phyloP scores from a whole-genome alignment of 2,113 vertebrate species.

The Anarrhichthys ocellatus region DNA sequence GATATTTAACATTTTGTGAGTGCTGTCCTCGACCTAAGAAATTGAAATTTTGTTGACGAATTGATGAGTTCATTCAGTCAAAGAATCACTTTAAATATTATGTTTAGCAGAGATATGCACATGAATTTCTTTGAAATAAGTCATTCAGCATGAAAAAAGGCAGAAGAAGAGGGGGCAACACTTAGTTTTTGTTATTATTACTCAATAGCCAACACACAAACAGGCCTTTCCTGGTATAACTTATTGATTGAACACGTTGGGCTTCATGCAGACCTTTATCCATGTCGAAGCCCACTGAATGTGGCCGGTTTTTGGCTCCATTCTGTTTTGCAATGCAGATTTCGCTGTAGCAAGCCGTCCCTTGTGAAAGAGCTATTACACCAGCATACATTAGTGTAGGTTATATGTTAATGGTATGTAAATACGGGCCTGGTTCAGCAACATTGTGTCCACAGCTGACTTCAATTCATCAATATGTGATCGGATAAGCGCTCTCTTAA shows the following conservation, averaged over 20 bases:
- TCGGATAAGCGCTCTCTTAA: conserved; percentile 1
- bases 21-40: neutral
- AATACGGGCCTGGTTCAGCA: conserved; percentile 36
- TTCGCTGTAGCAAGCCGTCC: conserved; percentile 13
- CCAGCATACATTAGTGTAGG: conserved; percentile 33
- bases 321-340: conserved; percentile 66
- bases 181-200: neutral
- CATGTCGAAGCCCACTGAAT: conserved; percentile 1
- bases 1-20: neutral
- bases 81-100: neutral
- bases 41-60: neutral
- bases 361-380: conserved; percentile 12
- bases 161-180: too few species aligned
- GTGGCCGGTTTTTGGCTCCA: conserved; percentile 11
- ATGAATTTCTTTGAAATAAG: too few species aligned
- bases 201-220: neutral
- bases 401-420: conserved; percentile 57
- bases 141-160: too few species aligned
- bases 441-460: conserved; percentile 13
- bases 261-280: conserved; percentile 1
- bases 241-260: neutral
- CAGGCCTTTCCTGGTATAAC: neutral
- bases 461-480: conserved; percentile 27
- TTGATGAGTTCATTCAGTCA: neutral
- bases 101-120: neutral